Evolutionary conservation across 23 tunicate genomes (phyloP), one percentile per base, ranked within the genome.

Genomic region (Trididemnum nubilum): DNA sequence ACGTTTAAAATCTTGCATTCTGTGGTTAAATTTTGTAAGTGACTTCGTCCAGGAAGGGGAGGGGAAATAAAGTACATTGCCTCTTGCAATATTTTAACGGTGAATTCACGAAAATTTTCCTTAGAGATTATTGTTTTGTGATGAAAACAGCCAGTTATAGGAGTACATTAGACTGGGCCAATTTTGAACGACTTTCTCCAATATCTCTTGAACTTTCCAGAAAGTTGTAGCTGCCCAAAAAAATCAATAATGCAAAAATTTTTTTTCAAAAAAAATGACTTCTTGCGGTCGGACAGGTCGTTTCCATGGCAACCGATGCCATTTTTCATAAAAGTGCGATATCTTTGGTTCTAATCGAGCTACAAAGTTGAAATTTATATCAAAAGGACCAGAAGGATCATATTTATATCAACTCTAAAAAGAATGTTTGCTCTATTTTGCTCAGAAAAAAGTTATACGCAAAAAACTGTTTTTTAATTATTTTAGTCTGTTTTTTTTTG

Each of bases 291-390:
- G 67, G 26, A 61, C 67, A 3, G 29, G 3, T 3, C 28, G 67
- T 61, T 21, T 61, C 67, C 29, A 61, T 61, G 26, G 67, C 67
- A 61, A 61, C 67, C 67, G 67, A 61, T 3, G 67, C n/a, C 67
- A 61, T 12, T 61, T 61, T 61, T 61, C n/a, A 61, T 61, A 12
- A 61, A 12, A 61, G 18, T 4, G 29, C 3, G 5, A 33, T 67
- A 67, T 3, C 74, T 32, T 67, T 9, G 9, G 33, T 4, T 30
- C 37, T n/a, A 31, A 37, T 67, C 38, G 74, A 3, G 38, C 38
- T 67, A 33, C 37, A 30, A 67, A 5, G 74, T n/a, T 67, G 38
- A 67, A 5, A 5, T 33, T 67, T 33, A 9, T n/a, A 67, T 67
- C 38, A 67, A 67, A 67, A 31, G 12, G 25, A 5, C 33, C 74